Evolutionary conservation across 2,888 invertebrate species (phyloP).

Genomic region (Bembecia ichneumoniformis): DNA sequence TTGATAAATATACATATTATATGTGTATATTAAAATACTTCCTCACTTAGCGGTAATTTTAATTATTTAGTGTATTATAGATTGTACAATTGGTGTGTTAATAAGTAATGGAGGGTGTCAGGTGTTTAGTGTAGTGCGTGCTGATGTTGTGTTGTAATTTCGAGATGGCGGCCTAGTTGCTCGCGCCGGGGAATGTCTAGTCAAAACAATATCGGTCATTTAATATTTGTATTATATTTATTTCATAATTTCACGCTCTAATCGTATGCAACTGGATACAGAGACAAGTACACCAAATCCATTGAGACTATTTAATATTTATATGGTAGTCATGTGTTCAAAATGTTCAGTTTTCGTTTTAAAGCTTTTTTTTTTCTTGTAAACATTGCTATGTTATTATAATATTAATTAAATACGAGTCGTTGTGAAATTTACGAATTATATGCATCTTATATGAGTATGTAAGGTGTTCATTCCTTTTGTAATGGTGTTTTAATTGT

Average conservation of each 20-base stretch:
- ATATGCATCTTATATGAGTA: neutral
- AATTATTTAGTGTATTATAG: slow-evolving; percentile 36
- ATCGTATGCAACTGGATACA: too few species aligned
- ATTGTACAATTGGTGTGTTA: slow-evolving; percentile 49
- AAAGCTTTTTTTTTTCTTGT: neutral
- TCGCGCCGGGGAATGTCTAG: slow-evolving; percentile 67
- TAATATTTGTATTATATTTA: slow-evolving; percentile 58
- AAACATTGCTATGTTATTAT: neutral
- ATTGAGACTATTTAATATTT: too few species aligned
- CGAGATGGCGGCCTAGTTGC: slow-evolving; percentile 40
- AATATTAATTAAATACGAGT: slow-evolving; percentile 1
- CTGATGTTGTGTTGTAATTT: slow-evolving; percentile 19
- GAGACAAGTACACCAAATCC: too few species aligned
- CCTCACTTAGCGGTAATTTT: slow-evolving; percentile 51
- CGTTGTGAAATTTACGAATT: neutral
- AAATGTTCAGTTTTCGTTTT: neutral
- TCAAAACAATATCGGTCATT: slow-evolving; percentile 45
- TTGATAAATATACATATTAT: slow-evolving; percentile 36
- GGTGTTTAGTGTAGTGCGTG: slow-evolving; percentile 28
- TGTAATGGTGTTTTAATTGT: neutral
- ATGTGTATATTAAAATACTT: slow-evolving; percentile 45
- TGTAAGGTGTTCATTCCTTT: neutral
- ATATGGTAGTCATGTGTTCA: neutral
- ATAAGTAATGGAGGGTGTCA: slow-evolving; percentile 34
- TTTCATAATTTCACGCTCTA: slow-evolving; percentile 20